Conservation (phyloP, 2,797 vertebrate species). For the Platalea minor region DNA sequence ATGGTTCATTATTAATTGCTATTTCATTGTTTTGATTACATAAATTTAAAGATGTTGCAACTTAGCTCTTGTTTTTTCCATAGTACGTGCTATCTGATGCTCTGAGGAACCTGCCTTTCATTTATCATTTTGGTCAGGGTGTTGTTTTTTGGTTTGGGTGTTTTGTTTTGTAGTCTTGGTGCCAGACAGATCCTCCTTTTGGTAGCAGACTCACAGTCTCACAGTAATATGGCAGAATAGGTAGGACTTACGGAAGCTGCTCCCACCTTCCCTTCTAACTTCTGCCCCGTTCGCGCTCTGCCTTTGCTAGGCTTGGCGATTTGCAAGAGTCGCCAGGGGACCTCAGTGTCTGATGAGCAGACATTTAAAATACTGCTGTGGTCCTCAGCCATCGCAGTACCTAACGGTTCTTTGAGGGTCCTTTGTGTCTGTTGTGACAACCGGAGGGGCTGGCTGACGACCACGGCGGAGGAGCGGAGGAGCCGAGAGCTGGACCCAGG, state of each 20-base stretch:
- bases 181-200: not conserved
- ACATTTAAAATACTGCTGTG: not conserved
- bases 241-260: not conserved
- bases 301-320: not conserved
- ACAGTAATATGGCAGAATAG: not conserved
- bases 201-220: not conserved
- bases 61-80: constrained; percentile 8
- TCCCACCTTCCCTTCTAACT: not conserved
- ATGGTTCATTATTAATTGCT: constrained; percentile 56
- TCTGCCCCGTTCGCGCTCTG: not conserved
- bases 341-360: not conserved
- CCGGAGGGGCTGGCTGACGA: not conserved
- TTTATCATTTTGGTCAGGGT: constrained; percentile 55
- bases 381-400: not conserved
- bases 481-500: constrained; percentile 34
- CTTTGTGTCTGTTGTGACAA: not conserved
- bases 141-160: not conserved
- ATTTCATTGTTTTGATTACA: constrained; percentile 58
- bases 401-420: not conserved
- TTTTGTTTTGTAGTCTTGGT: not conserved
- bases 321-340: not conserved
- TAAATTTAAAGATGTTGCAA: constrained; percentile 67
- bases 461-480: accelerated
- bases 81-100: constrained; percentile 57
- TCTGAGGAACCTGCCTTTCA: constrained; percentile 58